These are phyloP conservation scores for Cossypha caffra DNA, from an alignment of 2,797 vertebrate genomes.

Conservation along the genomic window DNA sequence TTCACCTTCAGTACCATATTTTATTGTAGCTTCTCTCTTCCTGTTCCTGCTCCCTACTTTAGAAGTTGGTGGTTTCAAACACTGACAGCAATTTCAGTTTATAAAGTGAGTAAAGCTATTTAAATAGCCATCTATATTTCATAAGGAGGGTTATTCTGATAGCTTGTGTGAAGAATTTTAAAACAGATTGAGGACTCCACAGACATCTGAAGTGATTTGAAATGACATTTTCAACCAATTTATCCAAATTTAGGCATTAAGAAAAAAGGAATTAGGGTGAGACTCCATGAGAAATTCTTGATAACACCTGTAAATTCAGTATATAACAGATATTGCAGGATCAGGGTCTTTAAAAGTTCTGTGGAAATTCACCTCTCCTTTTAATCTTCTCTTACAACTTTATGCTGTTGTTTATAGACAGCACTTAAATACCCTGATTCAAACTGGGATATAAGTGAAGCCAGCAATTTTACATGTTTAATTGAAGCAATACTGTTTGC, in stretches of 20 bases:
- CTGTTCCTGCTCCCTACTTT: conserved; percentile 74
- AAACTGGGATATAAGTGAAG: neutral
- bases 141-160: conserved; percentile 41
- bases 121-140: neutral
- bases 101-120: neutral
- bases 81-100: neutral
- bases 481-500: neutral
- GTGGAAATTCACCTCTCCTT: neutral
- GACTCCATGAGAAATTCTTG: neutral
- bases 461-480: neutral
- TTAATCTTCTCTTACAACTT: neutral
- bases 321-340: neutral
- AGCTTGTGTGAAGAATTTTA: conserved; percentile 11
- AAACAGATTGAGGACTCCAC: neutral
- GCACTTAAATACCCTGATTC: neutral
- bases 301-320: neutral
- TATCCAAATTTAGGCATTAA: neutral
- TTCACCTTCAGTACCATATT: neutral
- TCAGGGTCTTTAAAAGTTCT: neutral
- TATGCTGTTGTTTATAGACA: neutral
- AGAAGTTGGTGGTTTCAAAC: neutral
- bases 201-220: neutral
- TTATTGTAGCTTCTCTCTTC: conserved; percentile 70
- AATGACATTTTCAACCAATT: neutral
- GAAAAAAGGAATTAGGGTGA: neutral